phyloP scores from a whole-genome alignment of 2,113 vertebrate genomes.

The Sorex fumeus region DNA sequence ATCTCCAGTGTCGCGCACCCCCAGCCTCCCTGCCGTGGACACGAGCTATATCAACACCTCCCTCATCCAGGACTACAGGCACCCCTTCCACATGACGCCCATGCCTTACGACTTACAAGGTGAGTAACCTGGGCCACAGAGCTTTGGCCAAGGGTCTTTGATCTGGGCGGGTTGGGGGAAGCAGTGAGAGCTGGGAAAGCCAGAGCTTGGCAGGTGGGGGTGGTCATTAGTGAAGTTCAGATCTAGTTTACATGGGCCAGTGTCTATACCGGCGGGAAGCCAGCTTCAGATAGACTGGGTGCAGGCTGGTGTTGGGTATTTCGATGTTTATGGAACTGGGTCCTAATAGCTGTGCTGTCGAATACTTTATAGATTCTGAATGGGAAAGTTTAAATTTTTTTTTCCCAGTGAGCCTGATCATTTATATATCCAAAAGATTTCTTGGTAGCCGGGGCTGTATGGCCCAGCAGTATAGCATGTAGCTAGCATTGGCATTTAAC shows the following conservation, averaged over 20 bases:
- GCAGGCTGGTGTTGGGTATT: background rate
- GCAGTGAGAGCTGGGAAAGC: background rate
- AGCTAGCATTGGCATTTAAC: slow-evolving; percentile 20
- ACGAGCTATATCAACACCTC: slow-evolving; percentile 97
- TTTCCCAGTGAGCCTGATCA: background rate
- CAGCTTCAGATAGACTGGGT: background rate
- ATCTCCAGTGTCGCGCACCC: slow-evolving; percentile 96
- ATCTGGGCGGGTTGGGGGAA: background rate
- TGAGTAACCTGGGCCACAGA: slow-evolving; percentile 79
- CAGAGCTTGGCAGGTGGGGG: background rate
- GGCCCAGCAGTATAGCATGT: too few relatives aligned
- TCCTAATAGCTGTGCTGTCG: too few relatives aligned
- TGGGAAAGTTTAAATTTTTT: slow-evolving; percentile 43
- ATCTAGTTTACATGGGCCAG: background rate
- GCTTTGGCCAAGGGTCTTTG: background rate
- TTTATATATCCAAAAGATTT: slow-evolving; percentile 56
- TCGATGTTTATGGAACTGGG: background rate
- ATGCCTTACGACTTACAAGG: slow-evolving; percentile 97
- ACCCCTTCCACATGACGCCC: slow-evolving; percentile 95
- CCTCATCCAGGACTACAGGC: slow-evolving; percentile 97
- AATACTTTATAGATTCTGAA: too few relatives aligned
- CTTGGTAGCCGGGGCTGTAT: background rate
- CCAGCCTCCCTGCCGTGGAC: slow-evolving; percentile 96
- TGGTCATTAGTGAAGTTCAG: slow-evolving; percentile 25
- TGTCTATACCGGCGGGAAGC: background rate